A percentile compares a stretch with the other conserved stretches of the same genome.
phyloP scores from a whole-genome alignment of 2,797 vertebrate genomes.

The Masticophis lateralis region DNA sequence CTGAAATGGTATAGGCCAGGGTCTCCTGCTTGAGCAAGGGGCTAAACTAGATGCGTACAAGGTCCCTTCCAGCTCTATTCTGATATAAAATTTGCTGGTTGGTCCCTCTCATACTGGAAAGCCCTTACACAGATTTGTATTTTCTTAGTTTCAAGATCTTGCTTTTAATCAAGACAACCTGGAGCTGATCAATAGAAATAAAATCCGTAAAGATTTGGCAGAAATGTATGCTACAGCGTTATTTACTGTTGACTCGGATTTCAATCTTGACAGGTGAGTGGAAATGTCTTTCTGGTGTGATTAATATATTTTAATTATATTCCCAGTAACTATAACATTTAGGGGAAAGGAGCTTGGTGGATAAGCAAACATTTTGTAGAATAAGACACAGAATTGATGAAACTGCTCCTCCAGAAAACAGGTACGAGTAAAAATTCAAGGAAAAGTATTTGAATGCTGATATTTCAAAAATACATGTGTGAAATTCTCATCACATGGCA shows the following conservation, averaged over 20 bases:
- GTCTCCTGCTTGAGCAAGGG: too few species aligned
- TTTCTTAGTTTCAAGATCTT: conserved; percentile 25
- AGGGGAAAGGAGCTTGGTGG: background rate
- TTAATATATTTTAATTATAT: background rate
- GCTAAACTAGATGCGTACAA: background rate
- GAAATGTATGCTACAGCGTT: background rate
- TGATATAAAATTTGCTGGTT: background rate
- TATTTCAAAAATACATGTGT: background rate
- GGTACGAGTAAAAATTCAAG: background rate
- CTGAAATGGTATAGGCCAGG: too few species aligned
- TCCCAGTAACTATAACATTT: background rate
- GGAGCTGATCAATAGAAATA: background rate
- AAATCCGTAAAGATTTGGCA: background rate
- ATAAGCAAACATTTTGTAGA: background rate
- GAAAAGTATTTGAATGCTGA: background rate
- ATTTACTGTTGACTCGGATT: background rate
- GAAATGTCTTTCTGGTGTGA: background rate
- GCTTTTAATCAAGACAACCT: conserved; percentile 20
- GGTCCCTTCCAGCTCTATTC: background rate
- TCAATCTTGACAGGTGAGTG: conserved; percentile 17
- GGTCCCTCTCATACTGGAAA: too few species aligned
- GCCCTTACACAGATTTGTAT: background rate
- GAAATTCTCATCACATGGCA: too few species aligned
- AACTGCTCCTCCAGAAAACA: background rate
- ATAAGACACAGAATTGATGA: background rate